Conservation (phyloP, 2,113 vertebrate species). For the Galbula dea region DNA sequence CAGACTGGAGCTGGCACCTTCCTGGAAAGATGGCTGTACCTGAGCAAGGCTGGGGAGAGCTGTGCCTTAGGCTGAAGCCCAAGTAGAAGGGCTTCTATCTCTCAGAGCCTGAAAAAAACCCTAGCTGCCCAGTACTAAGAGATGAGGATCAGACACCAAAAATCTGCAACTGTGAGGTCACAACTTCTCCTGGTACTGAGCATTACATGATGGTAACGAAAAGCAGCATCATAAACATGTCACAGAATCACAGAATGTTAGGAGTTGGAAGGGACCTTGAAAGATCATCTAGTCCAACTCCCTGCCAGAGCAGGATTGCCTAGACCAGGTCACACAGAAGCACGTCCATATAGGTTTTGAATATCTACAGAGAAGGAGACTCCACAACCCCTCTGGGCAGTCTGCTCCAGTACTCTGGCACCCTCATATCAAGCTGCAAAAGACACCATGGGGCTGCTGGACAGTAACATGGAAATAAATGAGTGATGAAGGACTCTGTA, state of each 20-base stretch:
- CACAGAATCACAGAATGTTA: too few relatives aligned
- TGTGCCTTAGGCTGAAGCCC: background rate
- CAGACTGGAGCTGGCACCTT: background rate
- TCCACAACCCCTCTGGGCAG: too few relatives aligned
- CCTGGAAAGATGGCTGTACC: background rate
- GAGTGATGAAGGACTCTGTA: background rate
- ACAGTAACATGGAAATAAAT: background rate
- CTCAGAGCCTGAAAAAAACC: background rate
- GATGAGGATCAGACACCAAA: background rate
- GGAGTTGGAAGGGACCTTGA: too few relatives aligned
- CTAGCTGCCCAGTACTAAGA: background rate
- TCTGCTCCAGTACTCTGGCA: too few relatives aligned
- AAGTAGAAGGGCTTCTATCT: background rate
- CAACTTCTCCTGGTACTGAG: background rate
- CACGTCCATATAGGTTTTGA: too few relatives aligned
- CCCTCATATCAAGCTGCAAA: background rate
- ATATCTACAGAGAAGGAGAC: too few relatives aligned
- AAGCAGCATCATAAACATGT: background rate
- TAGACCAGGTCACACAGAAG: too few relatives aligned
- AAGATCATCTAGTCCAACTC: too few relatives aligned
- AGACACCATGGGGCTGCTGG: background rate
- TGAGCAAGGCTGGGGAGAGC: rapidly evolving
- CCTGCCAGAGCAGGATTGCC: too few relatives aligned
- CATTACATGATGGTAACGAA: background rate
- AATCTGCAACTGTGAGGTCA: background rate